Evolutionary conservation across 2,113 vertebrate genomes (phyloP), one percentile per base, ranked within the genome.

Genomic region (Paracanthobrama guichenoti): DNA sequence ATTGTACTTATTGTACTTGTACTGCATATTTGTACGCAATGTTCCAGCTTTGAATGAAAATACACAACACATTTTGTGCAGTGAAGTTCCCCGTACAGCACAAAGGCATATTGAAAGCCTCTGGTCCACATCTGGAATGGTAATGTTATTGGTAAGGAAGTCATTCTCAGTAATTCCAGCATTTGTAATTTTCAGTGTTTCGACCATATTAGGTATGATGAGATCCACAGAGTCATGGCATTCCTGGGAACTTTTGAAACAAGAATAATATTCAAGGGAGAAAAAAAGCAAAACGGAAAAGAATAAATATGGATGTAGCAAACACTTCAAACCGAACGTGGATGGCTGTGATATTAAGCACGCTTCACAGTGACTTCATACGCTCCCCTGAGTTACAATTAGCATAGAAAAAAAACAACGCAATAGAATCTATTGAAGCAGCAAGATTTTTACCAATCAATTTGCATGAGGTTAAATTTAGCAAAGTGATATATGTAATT

Each of bases 151-250:
- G 81, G 77, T 87, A 80, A 85, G 86, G 84, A 91, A 89, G 85
- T 87, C 83, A 85, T 83, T 86, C 87, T 82, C 85, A 82, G 85
- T 78, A 86, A 81, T 87, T 85, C 87, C 82, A 85, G 84, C 82
- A 89, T 90, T 85, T 81, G 87, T 87, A 80, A 88, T 87, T 89
- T 87, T 90, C 82, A 81, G 87, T 86, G 74, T 84, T 88, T 88
- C 77, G 82, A 86, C 91, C 89, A 88, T 91, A 91, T 91, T 91
- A 87, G 90, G 91, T 53, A 55, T 90, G 91, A 89, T 89, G 86
- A 89, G 88, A 87, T 88, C 88, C 89, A 86, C 88, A 88, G 86
- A 89, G 88, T 85, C 86, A 84, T 84, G 85, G 88, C 87, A 86
- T 88, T 87, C 88, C 86, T 88, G 89, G 91, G 87, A 91, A 91